Percentiles rank a stretch among this genome's conserved stretches.
phyloP scores from a whole-genome alignment of 2,888 invertebrate genomes.

The Pandemis corylana region DNA sequence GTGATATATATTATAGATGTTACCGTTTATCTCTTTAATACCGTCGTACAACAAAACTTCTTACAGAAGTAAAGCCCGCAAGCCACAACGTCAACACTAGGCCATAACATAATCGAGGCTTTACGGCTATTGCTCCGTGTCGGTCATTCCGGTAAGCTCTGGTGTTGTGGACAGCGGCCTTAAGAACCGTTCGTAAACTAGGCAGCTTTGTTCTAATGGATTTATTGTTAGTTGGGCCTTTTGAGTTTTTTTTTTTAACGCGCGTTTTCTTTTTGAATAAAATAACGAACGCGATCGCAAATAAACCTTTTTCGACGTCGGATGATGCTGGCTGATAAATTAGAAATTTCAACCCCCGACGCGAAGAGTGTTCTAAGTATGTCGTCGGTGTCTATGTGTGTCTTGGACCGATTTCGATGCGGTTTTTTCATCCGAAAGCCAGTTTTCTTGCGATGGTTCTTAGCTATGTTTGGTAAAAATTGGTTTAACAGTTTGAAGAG shows the following conservation, averaged over 20 bases:
- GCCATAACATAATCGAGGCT: slow-evolving; percentile 23
- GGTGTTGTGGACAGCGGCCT: slow-evolving; percentile 39
- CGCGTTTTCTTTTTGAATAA: not conserved
- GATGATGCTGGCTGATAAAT: too few species aligned
- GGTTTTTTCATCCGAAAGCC: too few species aligned
- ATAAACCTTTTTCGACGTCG: too few species aligned
- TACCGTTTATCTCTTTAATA: too few species aligned
- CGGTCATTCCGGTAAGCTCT: slow-evolving; percentile 43
- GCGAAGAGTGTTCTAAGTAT: too few species aligned
- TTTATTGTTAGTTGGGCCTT: slow-evolving; percentile 57
- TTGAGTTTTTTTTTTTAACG: not conserved
- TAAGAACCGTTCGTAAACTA: slow-evolving; percentile 42
- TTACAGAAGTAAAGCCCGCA: not conserved
- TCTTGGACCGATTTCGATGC: too few species aligned
- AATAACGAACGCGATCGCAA: not conserved
- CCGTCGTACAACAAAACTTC: not conserved
- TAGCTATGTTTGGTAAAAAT: too few species aligned
- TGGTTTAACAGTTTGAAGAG: too few species aligned
- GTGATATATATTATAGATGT: too few species aligned
- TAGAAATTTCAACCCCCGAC: too few species aligned
- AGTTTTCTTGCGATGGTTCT: too few species aligned
- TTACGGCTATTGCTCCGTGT: slow-evolving; percentile 41
- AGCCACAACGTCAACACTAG: slow-evolving; percentile 8
- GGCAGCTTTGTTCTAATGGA: slow-evolving; percentile 63
- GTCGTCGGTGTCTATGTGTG: too few species aligned